Evolutionary conservation across 2,113 vertebrate genomes (phyloP).

Genomic region (Catharus minimus): DNA sequence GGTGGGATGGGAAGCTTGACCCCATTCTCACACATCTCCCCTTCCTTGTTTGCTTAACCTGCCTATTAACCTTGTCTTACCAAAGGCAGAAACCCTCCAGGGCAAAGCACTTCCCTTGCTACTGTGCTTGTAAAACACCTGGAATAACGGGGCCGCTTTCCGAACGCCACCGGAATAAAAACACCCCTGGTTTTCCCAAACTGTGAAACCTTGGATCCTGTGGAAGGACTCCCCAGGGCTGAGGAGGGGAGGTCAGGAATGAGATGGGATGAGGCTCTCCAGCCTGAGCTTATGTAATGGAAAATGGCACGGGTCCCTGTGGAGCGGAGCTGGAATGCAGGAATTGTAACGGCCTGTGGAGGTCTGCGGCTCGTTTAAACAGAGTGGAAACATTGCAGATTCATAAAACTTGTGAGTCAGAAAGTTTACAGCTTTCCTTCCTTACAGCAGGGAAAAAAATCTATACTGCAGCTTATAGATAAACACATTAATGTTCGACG

Average conservation of each 20-base stretch:
- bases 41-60: slow-evolving; percentile 38
- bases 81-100: slow-evolving; percentile 9
- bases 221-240: background rate
- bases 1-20: background rate
- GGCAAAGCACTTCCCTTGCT: slow-evolving; percentile 22
- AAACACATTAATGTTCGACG: background rate
- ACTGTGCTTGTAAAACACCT: slow-evolving; percentile 44
- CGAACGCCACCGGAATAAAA: background rate
- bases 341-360: slow-evolving; percentile 1
- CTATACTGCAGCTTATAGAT: background rate
- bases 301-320: slow-evolving; percentile 40
- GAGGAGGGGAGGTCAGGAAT: background rate
- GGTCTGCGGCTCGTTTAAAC: slow-evolving; percentile 31
- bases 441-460: background rate
- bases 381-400: slow-evolving; percentile 24
- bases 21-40: background rate
- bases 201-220: background rate
- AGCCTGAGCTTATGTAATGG: slow-evolving; percentile 28
- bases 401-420: slow-evolving; percentile 21
- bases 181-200: background rate
- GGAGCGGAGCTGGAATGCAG: background rate
- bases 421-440: slow-evolving; percentile 34
- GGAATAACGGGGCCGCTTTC: background rate
- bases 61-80: slow-evolving; percentile 37
- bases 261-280: background rate